Base-by-base conservation (phyloP, 2,113 vertebrate genomes). In the Helogale parvula region DNA sequence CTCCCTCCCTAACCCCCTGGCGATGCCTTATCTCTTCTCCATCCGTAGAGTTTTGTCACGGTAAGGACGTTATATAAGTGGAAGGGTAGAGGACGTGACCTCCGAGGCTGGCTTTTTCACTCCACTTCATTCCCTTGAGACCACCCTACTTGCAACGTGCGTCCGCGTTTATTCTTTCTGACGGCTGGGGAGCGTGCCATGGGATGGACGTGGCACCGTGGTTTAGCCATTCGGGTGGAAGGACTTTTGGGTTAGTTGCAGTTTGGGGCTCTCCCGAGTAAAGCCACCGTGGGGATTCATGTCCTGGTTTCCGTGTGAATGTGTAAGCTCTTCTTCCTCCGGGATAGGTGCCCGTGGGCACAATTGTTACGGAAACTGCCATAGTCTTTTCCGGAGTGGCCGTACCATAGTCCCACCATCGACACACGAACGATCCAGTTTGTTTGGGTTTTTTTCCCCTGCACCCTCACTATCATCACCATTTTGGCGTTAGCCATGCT, bases 181-280 rank as follows among this genome's bases (percentile, higher is more conserved):
- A 41, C 11, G 29, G 25, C 41, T 2, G 14, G 77, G 60, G 25
- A 52, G 15, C 57, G 31, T 23, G 66, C 93, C 27, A 7, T 1
- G 17, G 38, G 33, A 3, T 2, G 33, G 63, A 16, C 2, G n/a
- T n/a, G 31, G 27, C 4, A 5, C 38, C 1, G 12, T 27, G 14
- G n/a, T 71, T 68, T 33, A 47, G 69, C 33, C 31, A 41, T 27
- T 50, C 60, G n/a, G 52, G 35, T 41, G 12, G 38, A 35, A 84
- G 69, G 54, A 69, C 13, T 0, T 68, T 12, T 16, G 57, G 57
- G 29, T 83, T 54, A 31, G n/a, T 68, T 77, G 69, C 47, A 35
- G 3, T 29, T 57, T 68, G 11, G 25, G 82, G 45, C 89, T 54
- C 25, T 50, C 29, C 17, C 9, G 65, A 86, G 31, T 31, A 72